Percentiles rank a stretch among this genome's conserved stretches.
Evolutionary conservation across 2,113 vertebrate genomes (phyloP).

Genomic region (Prolemur simus): DNA sequence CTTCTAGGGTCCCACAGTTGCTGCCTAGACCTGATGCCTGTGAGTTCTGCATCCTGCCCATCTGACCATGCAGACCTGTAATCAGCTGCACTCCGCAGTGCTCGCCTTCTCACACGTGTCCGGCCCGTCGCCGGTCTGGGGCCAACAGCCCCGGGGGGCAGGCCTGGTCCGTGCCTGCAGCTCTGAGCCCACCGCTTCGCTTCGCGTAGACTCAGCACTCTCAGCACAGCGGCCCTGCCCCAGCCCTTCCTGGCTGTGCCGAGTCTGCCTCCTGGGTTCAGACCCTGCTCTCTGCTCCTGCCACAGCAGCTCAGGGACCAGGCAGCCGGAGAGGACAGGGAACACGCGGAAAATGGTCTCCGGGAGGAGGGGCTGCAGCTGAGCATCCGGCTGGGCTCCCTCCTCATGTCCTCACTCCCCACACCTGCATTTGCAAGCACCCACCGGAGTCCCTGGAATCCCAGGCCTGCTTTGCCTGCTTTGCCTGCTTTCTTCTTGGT

Average conservation of each 20-base stretch:
- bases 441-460: not conserved
- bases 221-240: not conserved
- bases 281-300: not conserved
- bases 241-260: not conserved
- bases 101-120: not conserved
- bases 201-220: accelerated
- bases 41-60: not conserved
- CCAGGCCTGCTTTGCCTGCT: not conserved
- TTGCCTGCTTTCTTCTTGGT: not conserved
- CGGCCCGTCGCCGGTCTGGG: not conserved
- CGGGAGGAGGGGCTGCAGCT: not conserved
- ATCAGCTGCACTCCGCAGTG: not conserved
- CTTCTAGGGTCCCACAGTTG: not conserved
- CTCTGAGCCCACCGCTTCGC: not conserved
- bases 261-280: not conserved
- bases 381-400: accelerated
- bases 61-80: not conserved
- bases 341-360: not conserved
- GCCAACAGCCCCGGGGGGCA: not conserved
- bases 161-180: not conserved
- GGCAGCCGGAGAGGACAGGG: not conserved
- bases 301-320: not conserved
- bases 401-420: too few species aligned
- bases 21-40: not conserved
- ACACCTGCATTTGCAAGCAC: not conserved